Conservation (phyloP, 2,888 invertebrate species). For the Osedax frankpressi region DNA sequence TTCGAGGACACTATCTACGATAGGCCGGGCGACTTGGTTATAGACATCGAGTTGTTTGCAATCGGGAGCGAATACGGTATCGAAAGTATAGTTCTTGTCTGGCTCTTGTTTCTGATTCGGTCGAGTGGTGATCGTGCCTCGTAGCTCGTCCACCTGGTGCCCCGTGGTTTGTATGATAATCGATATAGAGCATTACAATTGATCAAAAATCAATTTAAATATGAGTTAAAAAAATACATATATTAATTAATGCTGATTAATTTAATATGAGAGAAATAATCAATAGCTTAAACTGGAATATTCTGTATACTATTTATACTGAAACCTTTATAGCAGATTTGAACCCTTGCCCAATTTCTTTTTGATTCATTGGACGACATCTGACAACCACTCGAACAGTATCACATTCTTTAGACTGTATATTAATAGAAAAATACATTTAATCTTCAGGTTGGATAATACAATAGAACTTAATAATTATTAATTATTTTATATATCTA, state of each 20-base stretch:
- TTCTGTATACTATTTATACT: too few relatives aligned
- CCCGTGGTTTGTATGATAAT: too few relatives aligned
- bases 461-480: too few relatives aligned
- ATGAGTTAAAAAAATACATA: too few relatives aligned
- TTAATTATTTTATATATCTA: too few relatives aligned
- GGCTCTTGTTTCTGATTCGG: conserved; percentile 60
- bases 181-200: too few relatives aligned
- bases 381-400: conserved; percentile 92
- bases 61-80: conserved; percentile 75
- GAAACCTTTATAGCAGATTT: conserved; percentile 58
- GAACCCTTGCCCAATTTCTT: conserved; percentile 63
- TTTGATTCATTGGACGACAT: conserved; percentile 77
- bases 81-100: conserved; percentile 81
- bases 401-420: conserved; percentile 53
- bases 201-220: too few relatives aligned
- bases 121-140: conserved; percentile 64
- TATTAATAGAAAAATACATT: too few relatives aligned
- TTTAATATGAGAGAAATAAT: too few relatives aligned
- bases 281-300: too few relatives aligned
- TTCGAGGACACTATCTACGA: conserved; percentile 85
- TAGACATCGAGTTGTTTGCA: conserved; percentile 83
- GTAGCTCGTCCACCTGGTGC: conserved; percentile 49
- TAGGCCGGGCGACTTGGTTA: conserved; percentile 84
- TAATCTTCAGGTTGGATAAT: too few relatives aligned
- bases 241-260: too few relatives aligned